Percentiles rank a stretch among this genome's conserved stretches.
These are phyloP conservation scores for Ischnura elegans DNA, from an alignment of 2,888 invertebrate species.

Conservation along the genomic window DNA sequence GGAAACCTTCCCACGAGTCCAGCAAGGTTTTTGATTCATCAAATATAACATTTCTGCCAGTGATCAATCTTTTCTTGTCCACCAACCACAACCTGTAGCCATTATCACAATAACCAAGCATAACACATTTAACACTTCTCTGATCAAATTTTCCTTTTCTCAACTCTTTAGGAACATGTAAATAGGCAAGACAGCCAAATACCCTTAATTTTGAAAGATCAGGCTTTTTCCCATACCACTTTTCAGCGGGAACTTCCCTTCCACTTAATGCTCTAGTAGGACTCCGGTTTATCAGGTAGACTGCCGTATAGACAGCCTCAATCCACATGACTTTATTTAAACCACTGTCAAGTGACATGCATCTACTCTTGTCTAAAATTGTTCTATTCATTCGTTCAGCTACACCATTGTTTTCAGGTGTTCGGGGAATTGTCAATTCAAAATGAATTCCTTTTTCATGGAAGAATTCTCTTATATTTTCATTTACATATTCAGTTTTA, in stretches of 20 bases:
- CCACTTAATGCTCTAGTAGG: neutral
- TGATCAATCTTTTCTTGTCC: constrained; percentile 9
- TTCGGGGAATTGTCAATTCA: constrained; percentile 15
- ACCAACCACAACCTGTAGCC: constrained; percentile 18
- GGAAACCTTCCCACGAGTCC: neutral
- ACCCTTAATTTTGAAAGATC: neutral
- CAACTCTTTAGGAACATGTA: constrained; percentile 23
- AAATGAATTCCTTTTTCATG: neutral
- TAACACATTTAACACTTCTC: neutral
- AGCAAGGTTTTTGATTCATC: neutral
- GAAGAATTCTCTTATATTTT: neutral
- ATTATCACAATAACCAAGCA: constrained; percentile 37
- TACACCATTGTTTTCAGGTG: neutral
- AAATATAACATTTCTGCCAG: constrained; percentile 32
- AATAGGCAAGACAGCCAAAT: constrained; percentile 20
- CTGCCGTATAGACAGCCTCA: neutral
- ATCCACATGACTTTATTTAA: neutral
- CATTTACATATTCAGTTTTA: neutral
- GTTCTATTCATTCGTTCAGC: neutral
- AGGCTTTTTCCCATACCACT: neutral
- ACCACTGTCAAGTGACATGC: neutral
- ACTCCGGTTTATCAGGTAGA: neutral
- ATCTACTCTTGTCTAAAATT: neutral
- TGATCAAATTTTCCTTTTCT: constrained; percentile 10
- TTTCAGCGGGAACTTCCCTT: neutral